These are phyloP conservation scores for Beris chalybata DNA, from an alignment of 2,888 invertebrate genomes.

Conservation along the genomic window DNA sequence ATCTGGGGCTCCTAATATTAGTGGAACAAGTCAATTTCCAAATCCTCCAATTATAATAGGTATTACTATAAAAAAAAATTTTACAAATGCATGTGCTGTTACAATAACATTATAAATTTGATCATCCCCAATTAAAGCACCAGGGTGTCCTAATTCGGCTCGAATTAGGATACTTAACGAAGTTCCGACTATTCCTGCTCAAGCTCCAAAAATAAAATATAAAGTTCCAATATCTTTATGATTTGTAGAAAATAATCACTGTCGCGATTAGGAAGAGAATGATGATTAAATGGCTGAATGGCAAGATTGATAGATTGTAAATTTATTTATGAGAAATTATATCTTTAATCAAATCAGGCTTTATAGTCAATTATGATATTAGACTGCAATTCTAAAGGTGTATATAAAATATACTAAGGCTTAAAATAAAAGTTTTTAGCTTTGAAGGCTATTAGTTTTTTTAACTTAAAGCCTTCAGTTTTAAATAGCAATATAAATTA, in stretches of 20 bases:
- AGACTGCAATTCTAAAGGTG: too few relatives aligned
- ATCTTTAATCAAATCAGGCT: too few relatives aligned
- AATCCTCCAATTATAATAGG: constrained; percentile 79
- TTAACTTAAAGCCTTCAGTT: constrained; percentile 61
- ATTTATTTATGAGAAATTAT: constrained; percentile 62
- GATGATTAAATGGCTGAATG: constrained; percentile 64
- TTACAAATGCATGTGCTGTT: constrained; percentile 78
- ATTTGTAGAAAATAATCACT: constrained; percentile 71
- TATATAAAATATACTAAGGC: too few relatives aligned
- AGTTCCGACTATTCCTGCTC: constrained; percentile 71
- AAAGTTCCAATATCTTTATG: constrained; percentile 78
- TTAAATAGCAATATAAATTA: constrained; percentile 45
- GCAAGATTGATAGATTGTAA: constrained; percentile 69
- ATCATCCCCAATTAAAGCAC: constrained; percentile 69
- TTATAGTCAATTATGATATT: too few relatives aligned
- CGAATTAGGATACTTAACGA: constrained; percentile 53
- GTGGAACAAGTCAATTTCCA: constrained; percentile 78
- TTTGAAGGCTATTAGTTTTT: too few relatives aligned
- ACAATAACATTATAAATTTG: constrained; percentile 76
- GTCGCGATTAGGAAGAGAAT: too few relatives aligned
- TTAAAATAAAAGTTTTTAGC: too few relatives aligned
- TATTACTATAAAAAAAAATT: constrained; percentile 79
- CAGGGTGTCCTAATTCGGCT: constrained; percentile 68
- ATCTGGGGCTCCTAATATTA: constrained; percentile 77
- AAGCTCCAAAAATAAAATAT: constrained; percentile 70